These are phyloP conservation scores for Nemoura dubitans DNA, from an alignment of 2,888 invertebrate species.

Conservation along the genomic window DNA sequence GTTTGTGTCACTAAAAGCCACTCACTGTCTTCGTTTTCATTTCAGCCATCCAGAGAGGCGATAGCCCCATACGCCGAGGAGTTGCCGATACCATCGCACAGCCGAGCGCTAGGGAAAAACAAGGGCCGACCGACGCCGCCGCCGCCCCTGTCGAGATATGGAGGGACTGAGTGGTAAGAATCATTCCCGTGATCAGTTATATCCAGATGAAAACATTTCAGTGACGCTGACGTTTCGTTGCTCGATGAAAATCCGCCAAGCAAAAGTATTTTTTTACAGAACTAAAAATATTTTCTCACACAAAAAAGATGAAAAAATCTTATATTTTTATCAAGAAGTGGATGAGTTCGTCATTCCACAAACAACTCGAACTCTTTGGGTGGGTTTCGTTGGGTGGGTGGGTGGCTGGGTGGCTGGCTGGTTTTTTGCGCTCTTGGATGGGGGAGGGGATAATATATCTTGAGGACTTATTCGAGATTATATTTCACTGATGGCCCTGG, in stretches of 20 bases:
- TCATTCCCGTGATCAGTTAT: neutral
- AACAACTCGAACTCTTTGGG: constrained; percentile 39
- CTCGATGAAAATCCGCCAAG: constrained; percentile 12
- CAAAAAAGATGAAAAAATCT: constrained; percentile 32
- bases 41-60: neutral
- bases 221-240: neutral
- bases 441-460: constrained; percentile 31
- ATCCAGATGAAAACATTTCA: constrained; percentile 12
- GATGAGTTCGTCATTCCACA: constrained; percentile 39
- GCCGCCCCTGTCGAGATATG: no score
- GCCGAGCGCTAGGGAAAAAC: no score
- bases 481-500: constrained; percentile 39
- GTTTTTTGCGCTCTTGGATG: neutral
- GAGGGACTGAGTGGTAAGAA: neutral
- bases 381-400: neutral
- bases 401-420: neutral
- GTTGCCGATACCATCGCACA: no score
- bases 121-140: no score
- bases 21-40: constrained; percentile 12
- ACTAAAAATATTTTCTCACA: constrained; percentile 39
- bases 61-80: neutral
- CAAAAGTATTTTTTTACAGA: constrained; percentile 20
- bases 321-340: constrained; percentile 38
- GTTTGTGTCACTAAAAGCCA: constrained; percentile 24
- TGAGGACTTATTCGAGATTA: constrained; percentile 40